phyloP scores from a whole-genome alignment of 1,140 invertebrate genomes.

The Lycorma delicatula region DNA sequence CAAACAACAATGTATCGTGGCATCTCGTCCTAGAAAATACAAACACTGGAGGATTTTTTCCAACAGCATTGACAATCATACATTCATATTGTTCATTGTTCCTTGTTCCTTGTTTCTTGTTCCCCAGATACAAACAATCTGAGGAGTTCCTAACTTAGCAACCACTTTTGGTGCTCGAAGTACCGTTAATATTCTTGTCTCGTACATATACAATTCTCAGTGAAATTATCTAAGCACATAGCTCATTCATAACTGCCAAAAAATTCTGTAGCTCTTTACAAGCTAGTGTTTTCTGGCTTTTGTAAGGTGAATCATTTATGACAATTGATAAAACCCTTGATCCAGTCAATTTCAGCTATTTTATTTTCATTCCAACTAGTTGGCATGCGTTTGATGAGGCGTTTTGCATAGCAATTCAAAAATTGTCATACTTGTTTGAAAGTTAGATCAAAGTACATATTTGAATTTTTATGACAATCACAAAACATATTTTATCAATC shows the following conservation, averaged over 20 bases:
- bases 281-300: slow-evolving; percentile 34
- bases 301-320: slow-evolving; percentile 30
- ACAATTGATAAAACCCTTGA: slow-evolving; percentile 29
- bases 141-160: slow-evolving; percentile 26
- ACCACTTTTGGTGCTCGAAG: slow-evolving; percentile 30
- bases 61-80: slow-evolving; percentile 26
- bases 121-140: slow-evolving; percentile 28
- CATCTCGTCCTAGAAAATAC: slow-evolving; percentile 31
- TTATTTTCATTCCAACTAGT: slow-evolving; percentile 30
- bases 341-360: slow-evolving; percentile 35
- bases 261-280: slow-evolving; percentile 30
- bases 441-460: slow-evolving; percentile 27
- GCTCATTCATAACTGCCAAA: slow-evolving; percentile 22
- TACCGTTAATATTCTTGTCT: slow-evolving; percentile 25
- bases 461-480: slow-evolving; percentile 19
- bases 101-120: slow-evolving; percentile 27
- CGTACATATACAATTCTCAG: slow-evolving; percentile 25
- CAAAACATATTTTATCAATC: slow-evolving; percentile 22
- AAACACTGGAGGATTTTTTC: slow-evolving; percentile 33
- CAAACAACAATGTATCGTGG: slow-evolving; percentile 26
- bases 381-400: slow-evolving; percentile 23
- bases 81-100: too few relatives aligned
- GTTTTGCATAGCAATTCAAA: slow-evolving; percentile 24
- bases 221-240: slow-evolving; percentile 6
- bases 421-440: slow-evolving; percentile 16